Evolutionary conservation across 2,797 vertebrate genomes (phyloP).

Genomic region (Tokudaia muenninki): DNA sequence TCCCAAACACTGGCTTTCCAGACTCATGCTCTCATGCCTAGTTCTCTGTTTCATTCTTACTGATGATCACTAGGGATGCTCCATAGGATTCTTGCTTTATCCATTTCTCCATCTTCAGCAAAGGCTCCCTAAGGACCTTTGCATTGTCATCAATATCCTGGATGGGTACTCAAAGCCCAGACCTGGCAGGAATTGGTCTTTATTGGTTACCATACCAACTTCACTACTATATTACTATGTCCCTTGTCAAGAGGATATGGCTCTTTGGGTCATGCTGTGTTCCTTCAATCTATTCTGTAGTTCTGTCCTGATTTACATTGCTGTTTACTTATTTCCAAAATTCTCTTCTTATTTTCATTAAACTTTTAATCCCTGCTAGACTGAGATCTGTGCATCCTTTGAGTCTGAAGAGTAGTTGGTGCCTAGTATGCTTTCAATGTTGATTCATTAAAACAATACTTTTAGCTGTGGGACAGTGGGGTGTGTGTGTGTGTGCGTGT

Average conservation of each 20-base stretch:
- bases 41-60: neutral
- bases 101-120: too few species aligned
- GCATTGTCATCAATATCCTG: neutral
- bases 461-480: neutral
- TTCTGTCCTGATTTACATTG: fast-evolving
- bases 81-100: neutral
- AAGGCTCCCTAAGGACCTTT: neutral
- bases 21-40: too few species aligned
- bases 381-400: neutral
- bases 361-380: neutral
- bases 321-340: neutral
- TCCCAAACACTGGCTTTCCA: neutral
- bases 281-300: fast-evolving
- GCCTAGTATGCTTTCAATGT: neutral
- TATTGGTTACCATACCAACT: too few species aligned
- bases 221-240: neutral
- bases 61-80: neutral
- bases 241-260: neutral
- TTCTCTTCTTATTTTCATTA: neutral
- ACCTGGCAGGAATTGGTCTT: neutral
- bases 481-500: neutral
- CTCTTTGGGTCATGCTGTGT: neutral
- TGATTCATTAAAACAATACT: neutral
- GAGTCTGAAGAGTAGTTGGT: neutral
- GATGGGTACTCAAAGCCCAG: too few species aligned